Percentiles rank a stretch among this genome's conserved stretches.
Evolutionary conservation across 2,113 vertebrate species (phyloP).

Genomic region (Hippocampus zosterae): DNA sequence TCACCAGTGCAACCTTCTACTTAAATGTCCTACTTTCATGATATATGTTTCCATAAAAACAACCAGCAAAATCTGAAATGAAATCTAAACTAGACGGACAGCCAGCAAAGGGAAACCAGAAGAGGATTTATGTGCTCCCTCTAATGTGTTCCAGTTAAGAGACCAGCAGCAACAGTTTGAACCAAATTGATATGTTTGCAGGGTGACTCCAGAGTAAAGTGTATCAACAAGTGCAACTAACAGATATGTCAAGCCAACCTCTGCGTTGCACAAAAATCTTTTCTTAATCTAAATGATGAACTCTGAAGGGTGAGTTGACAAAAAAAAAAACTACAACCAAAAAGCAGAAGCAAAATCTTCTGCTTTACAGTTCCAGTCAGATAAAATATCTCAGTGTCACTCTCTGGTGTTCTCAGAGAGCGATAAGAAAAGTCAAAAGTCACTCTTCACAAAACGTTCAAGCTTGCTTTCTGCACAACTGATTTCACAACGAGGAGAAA

Average conservation of each 20-base stretch:
- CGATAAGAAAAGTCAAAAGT: conserved; percentile 61
- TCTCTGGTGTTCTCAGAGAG: conserved; percentile 32
- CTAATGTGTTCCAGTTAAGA: too few relatives aligned
- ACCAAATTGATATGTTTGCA: too few relatives aligned
- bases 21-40: too few relatives aligned
- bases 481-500: conserved; percentile 62
- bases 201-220: too few relatives aligned
- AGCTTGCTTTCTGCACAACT: conserved; percentile 62
- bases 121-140: too few relatives aligned
- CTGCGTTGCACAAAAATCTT: not conserved
- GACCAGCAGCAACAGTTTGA: too few relatives aligned
- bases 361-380: conserved; percentile 53
- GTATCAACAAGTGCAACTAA: too few relatives aligned
- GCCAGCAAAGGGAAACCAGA: too few relatives aligned
- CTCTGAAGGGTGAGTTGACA: not conserved
- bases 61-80: too few relatives aligned
- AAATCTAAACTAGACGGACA: too few relatives aligned
- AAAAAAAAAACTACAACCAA: conserved; percentile 35
- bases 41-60: too few relatives aligned
- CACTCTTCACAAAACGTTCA: conserved; percentile 31
- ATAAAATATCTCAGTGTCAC: conserved; percentile 60
- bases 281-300: conserved; percentile 5
- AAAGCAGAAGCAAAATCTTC: conserved; percentile 60
- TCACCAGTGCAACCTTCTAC: too few relatives aligned
- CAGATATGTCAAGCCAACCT: not conserved